Conservation (phyloP, 1,140 invertebrate species). For the Drosophila repletoides region DNA sequence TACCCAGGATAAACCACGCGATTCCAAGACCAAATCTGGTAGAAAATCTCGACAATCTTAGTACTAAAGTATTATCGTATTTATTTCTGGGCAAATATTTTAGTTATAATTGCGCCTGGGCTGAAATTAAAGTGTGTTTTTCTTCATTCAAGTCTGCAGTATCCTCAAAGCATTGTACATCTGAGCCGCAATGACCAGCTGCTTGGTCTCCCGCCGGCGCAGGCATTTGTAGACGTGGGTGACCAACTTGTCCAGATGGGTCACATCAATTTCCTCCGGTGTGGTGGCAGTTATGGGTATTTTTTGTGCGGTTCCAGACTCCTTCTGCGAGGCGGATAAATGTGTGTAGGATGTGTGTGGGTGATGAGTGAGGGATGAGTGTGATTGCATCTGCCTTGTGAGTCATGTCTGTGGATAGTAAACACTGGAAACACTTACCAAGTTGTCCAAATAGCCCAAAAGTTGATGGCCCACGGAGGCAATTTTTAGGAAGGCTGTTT, state of each 20-base stretch:
- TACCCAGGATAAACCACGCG: not conserved
- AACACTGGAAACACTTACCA: constrained; percentile 84
- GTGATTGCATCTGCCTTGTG: not conserved
- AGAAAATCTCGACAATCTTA: not conserved
- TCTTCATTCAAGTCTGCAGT: constrained; percentile 50
- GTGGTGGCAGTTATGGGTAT: constrained; percentile 62
- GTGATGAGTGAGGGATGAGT: not conserved
- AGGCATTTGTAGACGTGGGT: constrained; percentile 61
- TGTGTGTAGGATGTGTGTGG: not conserved
- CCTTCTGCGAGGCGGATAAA: constrained; percentile 36
- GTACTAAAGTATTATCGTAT: not conserved
- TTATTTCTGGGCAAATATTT: not conserved
- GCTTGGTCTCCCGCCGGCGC: constrained; percentile 50
- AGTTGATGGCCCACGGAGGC: constrained; percentile 87
- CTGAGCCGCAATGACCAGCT: constrained; percentile 65
- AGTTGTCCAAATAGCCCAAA: constrained; percentile 87
- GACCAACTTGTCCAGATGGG: constrained; percentile 56
- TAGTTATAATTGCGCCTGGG: constrained; percentile 1
- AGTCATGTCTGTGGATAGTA: constrained; percentile 42
- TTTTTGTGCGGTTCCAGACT: constrained; percentile 33
- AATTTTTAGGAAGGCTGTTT: constrained; percentile 85
- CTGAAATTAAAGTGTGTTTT: constrained; percentile 41
- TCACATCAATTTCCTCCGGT: constrained; percentile 66
- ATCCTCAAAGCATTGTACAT: constrained; percentile 77
- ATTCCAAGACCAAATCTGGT: not conserved